phyloP scores from a whole-genome alignment of 2,888 invertebrate genomes.

The Cyclophora punctaria region DNA sequence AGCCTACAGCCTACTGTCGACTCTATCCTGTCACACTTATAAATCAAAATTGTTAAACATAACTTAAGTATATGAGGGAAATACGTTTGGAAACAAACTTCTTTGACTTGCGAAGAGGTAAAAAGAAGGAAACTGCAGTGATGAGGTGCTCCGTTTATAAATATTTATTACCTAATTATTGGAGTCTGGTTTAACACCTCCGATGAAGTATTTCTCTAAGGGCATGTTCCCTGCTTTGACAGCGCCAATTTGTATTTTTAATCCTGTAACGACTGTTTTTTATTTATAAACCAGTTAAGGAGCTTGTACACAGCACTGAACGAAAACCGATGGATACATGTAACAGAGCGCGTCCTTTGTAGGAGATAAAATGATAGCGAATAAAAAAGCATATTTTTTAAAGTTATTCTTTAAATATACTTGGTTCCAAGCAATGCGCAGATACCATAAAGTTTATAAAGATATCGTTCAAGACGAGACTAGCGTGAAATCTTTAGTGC shows the following conservation, averaged over 20 bases:
- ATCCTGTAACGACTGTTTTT: conserved; percentile 20
- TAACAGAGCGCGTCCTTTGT: too few relatives aligned
- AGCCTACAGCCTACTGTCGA: conserved; percentile 10
- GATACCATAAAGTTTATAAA: too few relatives aligned
- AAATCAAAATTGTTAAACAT: conserved; percentile 10
- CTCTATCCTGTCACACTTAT: conserved; percentile 8
- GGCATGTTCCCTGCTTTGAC: conserved; percentile 34
- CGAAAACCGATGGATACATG: too few relatives aligned
- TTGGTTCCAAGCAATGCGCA: too few relatives aligned
- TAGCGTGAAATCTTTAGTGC: too few relatives aligned
- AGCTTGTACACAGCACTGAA: not conserved
- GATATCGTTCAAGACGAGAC: too few relatives aligned
- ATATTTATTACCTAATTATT: conserved; percentile 70
- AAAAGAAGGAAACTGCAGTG: conserved; percentile 37
- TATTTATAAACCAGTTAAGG: conserved; percentile 33
- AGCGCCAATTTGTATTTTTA: conserved; percentile 36
- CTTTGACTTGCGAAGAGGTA: conserved; percentile 42
- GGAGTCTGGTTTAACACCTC: conserved; percentile 49
- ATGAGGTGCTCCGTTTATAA: conserved; percentile 59
- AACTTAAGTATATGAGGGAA: conserved; percentile 13
- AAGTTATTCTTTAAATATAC: too few relatives aligned
- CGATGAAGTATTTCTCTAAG: conserved; percentile 41
- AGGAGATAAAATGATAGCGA: too few relatives aligned
- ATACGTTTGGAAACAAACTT: conserved; percentile 23
- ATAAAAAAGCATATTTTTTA: too few relatives aligned